Evolutionary conservation across 2,888 invertebrate genomes (phyloP).

Genomic region (Ferdinandea cuprea): DNA sequence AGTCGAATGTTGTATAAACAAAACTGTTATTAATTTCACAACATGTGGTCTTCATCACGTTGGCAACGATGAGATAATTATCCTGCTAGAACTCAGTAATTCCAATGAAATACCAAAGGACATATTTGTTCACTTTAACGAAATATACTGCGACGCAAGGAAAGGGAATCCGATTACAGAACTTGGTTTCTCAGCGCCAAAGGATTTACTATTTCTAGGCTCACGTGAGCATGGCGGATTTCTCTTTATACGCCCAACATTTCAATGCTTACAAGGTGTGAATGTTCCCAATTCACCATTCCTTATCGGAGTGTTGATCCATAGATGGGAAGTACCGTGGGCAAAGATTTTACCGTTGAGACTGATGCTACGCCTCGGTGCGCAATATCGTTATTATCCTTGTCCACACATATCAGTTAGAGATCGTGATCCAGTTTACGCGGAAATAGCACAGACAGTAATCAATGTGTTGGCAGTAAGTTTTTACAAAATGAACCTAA

Average conservation of each 20-base stretch:
- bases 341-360: slow-evolving; percentile 91
- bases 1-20: slow-evolving; percentile 91
- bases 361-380: slow-evolving; percentile 90
- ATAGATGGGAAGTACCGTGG: slow-evolving; percentile 85
- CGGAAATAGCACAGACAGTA: slow-evolving; percentile 93
- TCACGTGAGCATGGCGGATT: slow-evolving; percentile 91
- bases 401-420: slow-evolving; percentile 91
- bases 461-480: slow-evolving; percentile 91
- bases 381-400: slow-evolving; percentile 93
- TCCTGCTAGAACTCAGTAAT: slow-evolving; percentile 88
- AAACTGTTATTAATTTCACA: slow-evolving; percentile 90
- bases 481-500: too few relatives aligned
- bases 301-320: slow-evolving; percentile 90
- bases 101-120: slow-evolving; percentile 87
- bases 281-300: slow-evolving; percentile 89
- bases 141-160: slow-evolving; percentile 87
- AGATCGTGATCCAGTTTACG: slow-evolving; percentile 90
- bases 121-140: slow-evolving; percentile 89
- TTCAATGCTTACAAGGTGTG: slow-evolving; percentile 91
- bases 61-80: slow-evolving; percentile 92
- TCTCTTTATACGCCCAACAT: slow-evolving; percentile 90
- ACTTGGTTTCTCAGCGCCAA: slow-evolving; percentile 87
- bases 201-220: slow-evolving; percentile 84
- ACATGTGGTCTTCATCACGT: slow-evolving; percentile 90
- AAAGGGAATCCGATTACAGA: slow-evolving; percentile 88